Evolutionary conservation across 2,888 invertebrate species (phyloP).

Genomic region (Trachelus iudaicus): DNA sequence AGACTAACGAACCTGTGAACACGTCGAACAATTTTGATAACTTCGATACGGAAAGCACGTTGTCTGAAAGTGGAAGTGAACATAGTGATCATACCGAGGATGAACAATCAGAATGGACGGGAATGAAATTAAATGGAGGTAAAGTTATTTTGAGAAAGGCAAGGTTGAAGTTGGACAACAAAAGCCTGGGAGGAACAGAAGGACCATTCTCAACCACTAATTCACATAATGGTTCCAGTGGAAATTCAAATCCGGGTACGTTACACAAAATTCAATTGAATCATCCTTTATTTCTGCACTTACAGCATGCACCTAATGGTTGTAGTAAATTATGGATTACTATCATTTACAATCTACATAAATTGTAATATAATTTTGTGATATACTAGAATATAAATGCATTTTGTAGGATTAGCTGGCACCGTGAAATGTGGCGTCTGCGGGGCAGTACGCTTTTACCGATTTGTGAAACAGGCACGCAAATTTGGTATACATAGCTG

Average conservation of each 20-base stretch:
- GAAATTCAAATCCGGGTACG: conserved; percentile 51
- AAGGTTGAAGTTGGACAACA: conserved; percentile 71
- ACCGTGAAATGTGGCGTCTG: conserved; percentile 84
- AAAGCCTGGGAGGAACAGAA: conserved; percentile 66
- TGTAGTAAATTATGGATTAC: neutral
- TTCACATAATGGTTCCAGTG: conserved; percentile 43
- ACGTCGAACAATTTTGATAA: conserved; percentile 30
- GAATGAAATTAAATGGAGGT: conserved; percentile 69
- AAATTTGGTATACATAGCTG: conserved; percentile 89
- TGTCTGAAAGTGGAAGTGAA: conserved; percentile 54
- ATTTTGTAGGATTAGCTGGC: conserved; percentile 70
- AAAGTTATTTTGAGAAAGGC: conserved; percentile 79
- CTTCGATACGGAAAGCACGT: conserved; percentile 49
- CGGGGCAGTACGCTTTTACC: conserved; percentile 79
- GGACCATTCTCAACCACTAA: conserved; percentile 74
- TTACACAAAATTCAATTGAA: neutral
- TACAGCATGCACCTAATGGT: neutral
- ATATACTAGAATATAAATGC: neutral
- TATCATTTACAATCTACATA: neutral
- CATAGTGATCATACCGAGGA: conserved; percentile 55
- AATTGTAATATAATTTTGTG: neutral
- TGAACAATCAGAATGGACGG: conserved; percentile 64
- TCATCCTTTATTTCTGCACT: neutral
- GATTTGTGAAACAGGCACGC: conserved; percentile 81
- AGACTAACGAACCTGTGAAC: neutral